Evolutionary conservation across 2,113 vertebrate genomes (phyloP), one percentile per base, ranked within the genome.

Genomic region (Microcebus jonahi): DNA sequence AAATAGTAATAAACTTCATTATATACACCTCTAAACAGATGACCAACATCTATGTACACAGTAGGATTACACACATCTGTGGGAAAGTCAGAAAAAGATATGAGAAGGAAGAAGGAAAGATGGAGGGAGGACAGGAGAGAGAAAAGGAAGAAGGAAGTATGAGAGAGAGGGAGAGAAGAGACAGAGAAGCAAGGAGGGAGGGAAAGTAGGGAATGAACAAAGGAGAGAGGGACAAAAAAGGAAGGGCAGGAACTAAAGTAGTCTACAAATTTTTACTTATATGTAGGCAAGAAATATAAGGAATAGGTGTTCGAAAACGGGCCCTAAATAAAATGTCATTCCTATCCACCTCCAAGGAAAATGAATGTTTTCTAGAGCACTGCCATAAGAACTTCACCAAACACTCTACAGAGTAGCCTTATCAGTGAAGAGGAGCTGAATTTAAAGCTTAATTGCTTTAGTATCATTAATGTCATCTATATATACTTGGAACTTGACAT

Each of bases 1-100:
- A 96, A 97, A 97, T 71, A 91, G 84, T 89, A 97, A 97, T 97
- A 95, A 96, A 96, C 97, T 90, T 97, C 93, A 94, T 94, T 96
- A 73, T 96, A 84, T 88, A 80, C 31, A 95, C 81, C 97, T 96
- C 95, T 97, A 94, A 50, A 92, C 88, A 95, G 97, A 27, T 86
- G 50, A 80, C 68, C 9, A 80, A 29, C 34, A 70, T n/a, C 11
- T 88, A 50, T 20, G 8, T 18, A 12, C 9, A 31, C 61, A 59
- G 75, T 50, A 48, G 65, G 36, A 80, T 81, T 45, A 80, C 10
- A 88, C 21, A 61, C 1, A 21, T 55, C 39, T 67, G 39, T 90
- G 27, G 55, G 34, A 89, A 92, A 63, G 29, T 21, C 34, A 70
- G 9, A 61, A 10, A 50, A 75, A 89, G n/a, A 80, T 3, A 39